Base-by-base conservation (phyloP, 2,888 invertebrate genomes). In the Euzophera pinguis region DNA sequence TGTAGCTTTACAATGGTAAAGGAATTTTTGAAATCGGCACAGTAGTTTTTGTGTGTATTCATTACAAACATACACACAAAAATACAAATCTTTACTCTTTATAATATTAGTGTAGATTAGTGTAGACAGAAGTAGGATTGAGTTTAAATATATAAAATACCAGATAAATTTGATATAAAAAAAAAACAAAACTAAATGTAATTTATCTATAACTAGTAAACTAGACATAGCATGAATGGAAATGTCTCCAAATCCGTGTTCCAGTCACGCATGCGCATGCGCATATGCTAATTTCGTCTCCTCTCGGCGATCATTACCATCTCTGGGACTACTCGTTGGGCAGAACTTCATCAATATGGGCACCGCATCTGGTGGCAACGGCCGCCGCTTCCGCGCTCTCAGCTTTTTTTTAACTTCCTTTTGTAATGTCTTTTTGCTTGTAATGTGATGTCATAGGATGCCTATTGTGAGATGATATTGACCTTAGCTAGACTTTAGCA, bases 311-410 rank as follows among this genome's bases (percentile, higher is more conserved):
- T 64, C 68, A 75, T 75, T 74, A 70, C 63, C 79, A 79, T 78
- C 81, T 71, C 64, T 56, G 61, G 62, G 59, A 60, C 50, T 56
- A 52, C 42, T 54, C 55, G 53, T 53, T 56, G 53, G 53, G 43
- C 50, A 57, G 50, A 60, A 57, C 61, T 63, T 60, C 75, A 82
- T 83, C 81, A 84, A 72, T 85, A 86, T 86, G 86, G 63, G 62
- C 57, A 57, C 54, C 71, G 69, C 81, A 73, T 63, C 55, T 54
- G 65, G 67, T 69, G 80, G 67, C 85, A 85, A 81, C 64, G 85
- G 52, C 84, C 87, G 74, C 14, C 57, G 74, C 83, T 87, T 86
- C 86, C 87, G 83, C 58, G 73, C 74, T 62, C 64, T 58, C 56
- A 56, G 60, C 63, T 78, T 75, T 75, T 77, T n/a, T 77, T 76